These are phyloP conservation scores for Trichosurus vulpecula DNA, from an alignment of 2,797 vertebrate genomes.

Conservation along the genomic window DNA sequence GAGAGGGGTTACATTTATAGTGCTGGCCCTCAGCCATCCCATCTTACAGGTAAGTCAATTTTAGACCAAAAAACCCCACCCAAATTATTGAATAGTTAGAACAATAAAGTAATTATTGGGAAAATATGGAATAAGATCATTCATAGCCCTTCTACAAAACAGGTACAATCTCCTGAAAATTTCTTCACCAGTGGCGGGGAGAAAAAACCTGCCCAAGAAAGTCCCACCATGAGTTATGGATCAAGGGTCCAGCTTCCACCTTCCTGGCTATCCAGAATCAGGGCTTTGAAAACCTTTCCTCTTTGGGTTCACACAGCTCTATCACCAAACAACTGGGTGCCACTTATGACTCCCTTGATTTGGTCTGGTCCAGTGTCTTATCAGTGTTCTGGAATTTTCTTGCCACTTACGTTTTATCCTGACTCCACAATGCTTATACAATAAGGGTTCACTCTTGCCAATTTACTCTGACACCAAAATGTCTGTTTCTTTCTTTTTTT, in stretches of 20 bases:
- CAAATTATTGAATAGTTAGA: background rate
- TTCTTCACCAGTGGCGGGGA: background rate
- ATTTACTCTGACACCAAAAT: background rate
- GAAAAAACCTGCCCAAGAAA: background rate
- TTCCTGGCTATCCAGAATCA: background rate
- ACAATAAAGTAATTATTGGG: background rate
- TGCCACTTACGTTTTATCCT: background rate
- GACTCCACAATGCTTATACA: background rate
- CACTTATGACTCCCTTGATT: background rate
- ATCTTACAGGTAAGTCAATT: background rate
- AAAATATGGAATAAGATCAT: background rate
- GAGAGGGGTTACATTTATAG: background rate
- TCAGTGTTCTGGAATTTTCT: background rate
- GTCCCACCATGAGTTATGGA: background rate
- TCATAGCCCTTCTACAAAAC: background rate
- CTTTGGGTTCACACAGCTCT: background rate
- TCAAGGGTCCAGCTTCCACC: background rate
- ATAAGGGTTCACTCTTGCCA: background rate
- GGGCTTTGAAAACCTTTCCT: background rate
- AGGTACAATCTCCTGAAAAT: background rate
- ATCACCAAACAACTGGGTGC: background rate
- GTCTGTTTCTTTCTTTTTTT: background rate
- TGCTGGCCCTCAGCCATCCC: background rate
- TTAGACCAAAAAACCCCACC: background rate
- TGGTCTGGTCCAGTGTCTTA: background rate